phyloP scores from a whole-genome alignment of 2,113 vertebrate species.

The Tiliqua scincoides region DNA sequence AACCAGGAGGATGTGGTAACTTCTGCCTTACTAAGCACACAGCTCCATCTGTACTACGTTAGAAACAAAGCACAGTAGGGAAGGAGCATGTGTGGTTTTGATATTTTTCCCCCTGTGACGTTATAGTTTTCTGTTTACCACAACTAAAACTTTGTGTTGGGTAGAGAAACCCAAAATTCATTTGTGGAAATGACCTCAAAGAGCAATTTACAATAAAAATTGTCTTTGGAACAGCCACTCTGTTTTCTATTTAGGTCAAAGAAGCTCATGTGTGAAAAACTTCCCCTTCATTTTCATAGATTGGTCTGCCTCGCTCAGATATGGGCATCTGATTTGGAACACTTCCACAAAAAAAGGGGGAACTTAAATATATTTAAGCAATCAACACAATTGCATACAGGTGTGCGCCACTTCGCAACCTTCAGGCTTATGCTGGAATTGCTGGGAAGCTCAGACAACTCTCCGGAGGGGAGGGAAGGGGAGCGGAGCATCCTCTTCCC shows the following conservation, averaged over 20 bases:
- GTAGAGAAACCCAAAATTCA: neutral
- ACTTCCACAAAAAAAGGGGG: neutral
- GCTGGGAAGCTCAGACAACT: too few relatives aligned
- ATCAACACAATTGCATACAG: too few relatives aligned
- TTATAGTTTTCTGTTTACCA: neutral
- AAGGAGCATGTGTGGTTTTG: neutral
- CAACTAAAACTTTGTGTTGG: slow-evolving; percentile 1
- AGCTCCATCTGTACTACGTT: neutral
- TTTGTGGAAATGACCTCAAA: slow-evolving; percentile 7
- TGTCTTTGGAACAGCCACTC: neutral
- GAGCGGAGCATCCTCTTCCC: too few relatives aligned
- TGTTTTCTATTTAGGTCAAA: slow-evolving; percentile 3
- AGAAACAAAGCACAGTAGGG: neutral
- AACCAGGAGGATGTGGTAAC: neutral
- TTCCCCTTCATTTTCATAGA: neutral
- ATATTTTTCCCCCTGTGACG: neutral
- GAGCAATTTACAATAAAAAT: slow-evolving; percentile 9
- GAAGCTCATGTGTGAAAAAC: neutral
- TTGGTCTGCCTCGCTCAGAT: neutral
- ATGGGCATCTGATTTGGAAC: neutral
- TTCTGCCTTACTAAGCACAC: neutral
- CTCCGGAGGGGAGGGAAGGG: too few relatives aligned
- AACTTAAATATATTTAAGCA: too few relatives aligned
- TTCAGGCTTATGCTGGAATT: too few relatives aligned
- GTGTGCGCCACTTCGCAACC: too few relatives aligned